A percentile compares a stretch with the other conserved stretches of the same genome.
phyloP scores from a whole-genome alignment of 2,113 vertebrate genomes.

The Indri indri region DNA sequence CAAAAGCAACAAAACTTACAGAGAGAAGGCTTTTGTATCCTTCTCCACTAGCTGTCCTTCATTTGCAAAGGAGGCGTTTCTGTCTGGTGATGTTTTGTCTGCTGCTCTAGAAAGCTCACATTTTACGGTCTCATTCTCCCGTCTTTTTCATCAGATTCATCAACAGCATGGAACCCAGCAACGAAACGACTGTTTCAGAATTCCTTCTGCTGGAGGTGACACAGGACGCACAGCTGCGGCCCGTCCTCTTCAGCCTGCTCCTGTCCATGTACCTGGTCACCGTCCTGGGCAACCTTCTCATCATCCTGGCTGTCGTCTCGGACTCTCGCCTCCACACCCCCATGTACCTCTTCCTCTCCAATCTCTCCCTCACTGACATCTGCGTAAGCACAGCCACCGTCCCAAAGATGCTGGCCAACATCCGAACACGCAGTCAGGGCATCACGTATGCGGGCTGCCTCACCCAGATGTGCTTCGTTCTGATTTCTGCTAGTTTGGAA shows the following conservation, averaged over 20 bases:
- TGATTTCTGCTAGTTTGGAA: neutral
- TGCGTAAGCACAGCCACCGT: neutral
- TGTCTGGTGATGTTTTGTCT: neutral
- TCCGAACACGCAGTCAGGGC: neutral
- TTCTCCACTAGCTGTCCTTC: too few relatives aligned
- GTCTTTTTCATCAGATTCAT: neutral
- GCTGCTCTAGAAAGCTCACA: neutral
- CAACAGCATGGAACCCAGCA: neutral
- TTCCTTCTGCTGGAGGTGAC: slow-evolving; percentile 44
- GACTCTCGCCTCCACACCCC: slow-evolving; percentile 4
- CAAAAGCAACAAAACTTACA: too few relatives aligned
- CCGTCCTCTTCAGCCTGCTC: neutral
- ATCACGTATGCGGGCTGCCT: neutral
- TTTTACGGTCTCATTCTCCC: neutral
- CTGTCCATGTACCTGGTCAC: slow-evolving; percentile 41
- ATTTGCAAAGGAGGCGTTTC: too few relatives aligned
- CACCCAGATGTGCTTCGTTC: neutral
- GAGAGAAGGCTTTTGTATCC: too few relatives aligned
- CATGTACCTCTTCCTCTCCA: slow-evolving; percentile 44
- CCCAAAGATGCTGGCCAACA: slow-evolving; percentile 46
- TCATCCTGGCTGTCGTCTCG: neutral
- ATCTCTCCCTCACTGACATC: neutral
- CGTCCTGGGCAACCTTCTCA: neutral
- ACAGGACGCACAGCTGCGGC: neutral
- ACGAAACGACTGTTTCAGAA: neutral